Conservation (phyloP, 2,797 vertebrate genomes). For the Cynopterus sphinx region DNA sequence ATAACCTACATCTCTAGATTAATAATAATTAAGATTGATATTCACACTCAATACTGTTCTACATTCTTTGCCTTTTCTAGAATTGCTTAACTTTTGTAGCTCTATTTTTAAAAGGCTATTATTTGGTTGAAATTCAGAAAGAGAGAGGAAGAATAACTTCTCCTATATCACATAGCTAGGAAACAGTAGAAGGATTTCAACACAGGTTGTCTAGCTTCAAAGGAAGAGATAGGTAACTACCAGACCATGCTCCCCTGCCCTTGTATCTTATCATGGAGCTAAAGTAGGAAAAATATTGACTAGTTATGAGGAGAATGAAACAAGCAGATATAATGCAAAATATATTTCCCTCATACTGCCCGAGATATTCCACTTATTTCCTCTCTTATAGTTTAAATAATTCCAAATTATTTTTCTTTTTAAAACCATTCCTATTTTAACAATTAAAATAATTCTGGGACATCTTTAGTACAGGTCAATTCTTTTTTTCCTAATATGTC, state of each 20-base stretch:
- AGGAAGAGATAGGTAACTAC: background rate
- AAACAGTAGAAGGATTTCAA: background rate
- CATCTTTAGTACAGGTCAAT: background rate
- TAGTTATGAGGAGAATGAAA: background rate
- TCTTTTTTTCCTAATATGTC: background rate
- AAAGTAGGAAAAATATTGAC: background rate
- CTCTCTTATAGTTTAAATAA: background rate
- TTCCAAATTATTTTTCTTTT: background rate
- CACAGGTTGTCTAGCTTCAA: background rate
- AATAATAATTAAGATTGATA: slow-evolving; percentile 4
- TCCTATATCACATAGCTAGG: background rate
- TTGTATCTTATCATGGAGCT: background rate
- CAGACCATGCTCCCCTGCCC: background rate
- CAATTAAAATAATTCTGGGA: background rate
- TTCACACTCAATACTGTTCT: background rate
- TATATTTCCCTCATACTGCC: background rate
- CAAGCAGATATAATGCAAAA: background rate
- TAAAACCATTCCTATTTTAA: background rate
- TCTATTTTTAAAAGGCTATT: background rate
- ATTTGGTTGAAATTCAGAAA: background rate
- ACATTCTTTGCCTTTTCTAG: background rate
- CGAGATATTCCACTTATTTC: background rate
- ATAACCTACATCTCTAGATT: background rate
- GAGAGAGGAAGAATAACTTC: background rate
- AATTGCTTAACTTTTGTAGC: background rate